Evolutionary conservation across 2,113 vertebrate species (phyloP), one percentile per base, ranked within the genome.

Genomic region (Pachycephala philippinensis): DNA sequence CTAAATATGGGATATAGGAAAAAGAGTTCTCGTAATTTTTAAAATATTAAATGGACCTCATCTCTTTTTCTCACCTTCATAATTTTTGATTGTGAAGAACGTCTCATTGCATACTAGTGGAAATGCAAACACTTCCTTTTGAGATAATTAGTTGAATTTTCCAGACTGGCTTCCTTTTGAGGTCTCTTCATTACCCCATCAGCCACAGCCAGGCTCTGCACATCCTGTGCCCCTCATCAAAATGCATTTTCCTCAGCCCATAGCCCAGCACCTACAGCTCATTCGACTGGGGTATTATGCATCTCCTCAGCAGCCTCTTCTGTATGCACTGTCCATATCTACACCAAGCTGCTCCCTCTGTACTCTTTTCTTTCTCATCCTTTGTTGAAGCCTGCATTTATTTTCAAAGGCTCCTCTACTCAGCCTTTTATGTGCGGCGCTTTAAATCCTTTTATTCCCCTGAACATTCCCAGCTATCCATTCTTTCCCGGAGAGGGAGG

Each of bases 381-480:
- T 97, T 96, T 97, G 96, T 97, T 78, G 70, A 90, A 96, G 92
- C 82, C 82, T 74, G 92, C 76, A 80, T 97, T 96, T 94, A 95
- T 95, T 97, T 96, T 96, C 96, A 97, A 95, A 97, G 96, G 37
- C 94, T 96, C 40, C 70, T 92, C 83, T 61, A 42, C 65, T 94
- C 87, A 92, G 95, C 63, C 96, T 96, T 97, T 97, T 91, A 95
- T 96, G 92, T 82, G 53, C 31, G 0, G 6, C 72, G 93, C 89
- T 95, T 97, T 93, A 97, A 97, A 93, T 81, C 84, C 92, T 96
- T 97, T 95, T 71, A 95, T 96, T 95, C 96, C 95, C 93, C 85
- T 77, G 94, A 96, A 92, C 91, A 90, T 96, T 97, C 93, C 94
- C 91, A 93, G 93, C 82, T 87, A 60, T 82, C 95, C 89, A 64